phyloP scores from a whole-genome alignment of 2,888 invertebrate species.

The Cryptocheilus praepositus region DNA sequence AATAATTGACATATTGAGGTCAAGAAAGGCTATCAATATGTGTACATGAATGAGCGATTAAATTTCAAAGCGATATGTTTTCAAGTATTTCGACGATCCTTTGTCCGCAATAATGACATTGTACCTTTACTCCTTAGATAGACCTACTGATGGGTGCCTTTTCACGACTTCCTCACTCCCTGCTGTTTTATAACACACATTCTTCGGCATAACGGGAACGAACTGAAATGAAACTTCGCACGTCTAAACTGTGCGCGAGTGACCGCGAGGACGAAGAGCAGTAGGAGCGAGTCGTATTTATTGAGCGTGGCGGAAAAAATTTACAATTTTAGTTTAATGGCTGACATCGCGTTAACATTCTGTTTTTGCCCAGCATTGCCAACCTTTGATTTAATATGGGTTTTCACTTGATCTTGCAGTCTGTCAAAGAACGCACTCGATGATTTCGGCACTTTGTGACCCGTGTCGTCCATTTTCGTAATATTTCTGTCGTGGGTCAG shows the following conservation, averaged over 20 bases:
- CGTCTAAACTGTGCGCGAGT: too few relatives aligned
- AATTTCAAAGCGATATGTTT: constrained; percentile 33
- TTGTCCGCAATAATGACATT: background rate
- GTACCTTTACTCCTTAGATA: constrained; percentile 14
- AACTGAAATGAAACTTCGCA: too few relatives aligned
- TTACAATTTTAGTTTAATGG: constrained; percentile 81
- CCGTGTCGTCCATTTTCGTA: constrained; percentile 76
- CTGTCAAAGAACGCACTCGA: constrained; percentile 91
- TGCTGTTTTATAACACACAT: too few relatives aligned
- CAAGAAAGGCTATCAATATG: constrained; percentile 40
- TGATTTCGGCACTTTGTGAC: constrained; percentile 79
- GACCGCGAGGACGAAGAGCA: background rate
- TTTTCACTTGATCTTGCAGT: constrained; percentile 85
- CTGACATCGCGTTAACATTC: constrained; percentile 73
- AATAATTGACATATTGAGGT: constrained; percentile 50
- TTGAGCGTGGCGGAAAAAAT: constrained; percentile 46
- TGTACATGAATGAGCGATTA: constrained; percentile 41
- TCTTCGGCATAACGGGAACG: too few relatives aligned
- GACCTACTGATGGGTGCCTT: too few relatives aligned
- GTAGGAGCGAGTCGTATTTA: constrained; percentile 1
- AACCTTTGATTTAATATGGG: constrained; percentile 76
- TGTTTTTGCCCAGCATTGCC: constrained; percentile 59
- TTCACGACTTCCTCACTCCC: too few relatives aligned
- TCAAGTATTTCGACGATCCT: constrained; percentile 24
- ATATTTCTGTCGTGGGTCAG: constrained; percentile 81